Evolutionary conservation across 2,797 vertebrate genomes (phyloP).

Genomic region (Poecilia picta): DNA sequence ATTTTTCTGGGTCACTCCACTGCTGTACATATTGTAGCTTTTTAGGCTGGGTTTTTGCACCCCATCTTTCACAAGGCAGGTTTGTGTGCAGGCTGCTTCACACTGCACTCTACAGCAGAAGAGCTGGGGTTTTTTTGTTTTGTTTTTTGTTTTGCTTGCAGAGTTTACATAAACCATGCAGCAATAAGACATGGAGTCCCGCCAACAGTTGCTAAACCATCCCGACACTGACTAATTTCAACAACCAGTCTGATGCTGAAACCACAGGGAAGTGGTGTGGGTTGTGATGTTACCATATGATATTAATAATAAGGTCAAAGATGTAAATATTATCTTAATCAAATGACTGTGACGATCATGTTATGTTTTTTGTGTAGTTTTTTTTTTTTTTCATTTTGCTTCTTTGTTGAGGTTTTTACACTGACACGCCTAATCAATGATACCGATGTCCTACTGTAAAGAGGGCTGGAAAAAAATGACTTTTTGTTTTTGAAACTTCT

Average conservation of each 20-base stretch:
- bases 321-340: slow-evolving; percentile 77
- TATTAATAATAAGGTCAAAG: slow-evolving; percentile 62
- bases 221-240: neutral
- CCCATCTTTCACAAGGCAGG: slow-evolving; percentile 42
- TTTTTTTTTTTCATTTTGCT: slow-evolving; percentile 50
- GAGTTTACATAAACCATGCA: slow-evolving; percentile 52
- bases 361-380: slow-evolving; percentile 64
- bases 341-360: slow-evolving; percentile 78
- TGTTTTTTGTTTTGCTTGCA: slow-evolving; percentile 5
- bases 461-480: slow-evolving; percentile 31
- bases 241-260: slow-evolving; percentile 1
- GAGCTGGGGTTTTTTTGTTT: slow-evolving; percentile 28
- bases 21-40: slow-evolving; percentile 74
- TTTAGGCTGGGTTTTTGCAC: slow-evolving; percentile 54
- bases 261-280: slow-evolving; percentile 28
- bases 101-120: slow-evolving; percentile 52
- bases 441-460: slow-evolving; percentile 49
- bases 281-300: slow-evolving; percentile 27
- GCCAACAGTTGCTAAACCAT: slow-evolving; percentile 21
- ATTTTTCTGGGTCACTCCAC: slow-evolving; percentile 42
- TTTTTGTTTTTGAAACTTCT: slow-evolving; percentile 36
- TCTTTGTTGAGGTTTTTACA: slow-evolving; percentile 60
- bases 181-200: slow-evolving; percentile 53
- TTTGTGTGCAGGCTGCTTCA: slow-evolving; percentile 52
- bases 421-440: slow-evolving; percentile 54